Evolutionary conservation across 2,797 vertebrate genomes (phyloP).

Genomic region (Coregonus ussuriensis): DNA sequence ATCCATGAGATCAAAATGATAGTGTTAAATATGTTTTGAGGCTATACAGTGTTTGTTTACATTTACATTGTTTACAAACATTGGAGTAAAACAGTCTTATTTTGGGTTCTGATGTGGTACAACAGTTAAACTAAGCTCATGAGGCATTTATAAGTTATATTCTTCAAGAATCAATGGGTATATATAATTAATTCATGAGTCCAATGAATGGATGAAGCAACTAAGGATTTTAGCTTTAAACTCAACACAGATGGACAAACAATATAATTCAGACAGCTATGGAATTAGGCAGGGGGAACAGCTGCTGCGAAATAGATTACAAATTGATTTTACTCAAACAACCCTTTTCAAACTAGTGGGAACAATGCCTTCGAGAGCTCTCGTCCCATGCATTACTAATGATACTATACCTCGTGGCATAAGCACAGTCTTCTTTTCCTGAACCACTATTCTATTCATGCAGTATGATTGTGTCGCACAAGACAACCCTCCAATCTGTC

Average conservation of each 20-base stretch:
- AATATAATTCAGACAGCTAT: not conserved
- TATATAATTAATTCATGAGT: no score
- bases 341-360: conserved; percentile 12
- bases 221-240: no score
- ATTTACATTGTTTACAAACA: no score
- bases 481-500: conserved; percentile 7
- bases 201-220: no score
- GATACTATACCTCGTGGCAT: conserved; percentile 7
- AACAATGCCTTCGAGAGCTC: conserved; percentile 15
- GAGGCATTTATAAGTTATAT: no score
- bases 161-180: no score
- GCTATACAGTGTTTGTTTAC: no score
- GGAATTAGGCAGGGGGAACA: conserved; percentile 11
- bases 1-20: no score
- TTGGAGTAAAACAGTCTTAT: no score
- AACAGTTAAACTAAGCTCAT: no score
- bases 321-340: conserved; percentile 33
- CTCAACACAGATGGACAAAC: not conserved
- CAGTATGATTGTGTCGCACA: not conserved
- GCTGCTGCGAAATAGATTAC: conserved; percentile 15
- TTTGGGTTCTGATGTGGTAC: no score
- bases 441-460: not conserved
- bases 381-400: conserved; percentile 18
- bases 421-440: not conserved
- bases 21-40: no score